Base-by-base conservation (phyloP, 2,888 invertebrate species). In the Argyresthia albistria region DNA sequence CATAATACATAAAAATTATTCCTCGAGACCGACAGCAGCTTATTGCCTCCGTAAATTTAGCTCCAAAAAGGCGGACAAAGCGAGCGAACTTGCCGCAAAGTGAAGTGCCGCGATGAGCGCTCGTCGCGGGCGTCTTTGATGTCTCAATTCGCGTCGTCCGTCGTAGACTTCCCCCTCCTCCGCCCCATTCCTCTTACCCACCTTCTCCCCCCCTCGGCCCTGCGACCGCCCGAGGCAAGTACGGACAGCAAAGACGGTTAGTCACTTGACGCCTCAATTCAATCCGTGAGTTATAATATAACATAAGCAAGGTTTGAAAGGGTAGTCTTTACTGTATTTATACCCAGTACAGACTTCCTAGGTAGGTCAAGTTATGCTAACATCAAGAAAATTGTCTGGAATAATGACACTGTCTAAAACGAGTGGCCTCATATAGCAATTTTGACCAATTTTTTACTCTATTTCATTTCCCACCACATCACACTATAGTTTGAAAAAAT, bases 101-200 rank as follows among this genome's bases (percentile, higher is more conserved):
- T 54, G 54, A 50, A 47, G 53, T 53, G 53, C 51, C 62, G 62
- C 56, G 69, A 64, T 68, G 67, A 64, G 71, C 63, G 68, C 60
- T 63, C 60, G 73, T 60, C 72, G 70, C 67, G 62, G 16, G 50
- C 61, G 59, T 67, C 83, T 86, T 86, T 86, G 86, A 84, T 77
- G 84, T 84, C 76, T 78, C 83, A 81, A 83, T 80, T 82, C 73
- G 73, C 76, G 69, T 70, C 61, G 67, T 60, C 50, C 50, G 43
- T 50, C 50, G 43, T 42, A 50, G 50, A 42, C 16, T 42, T 42
- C 25, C 25, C 25, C 25, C 50, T 12, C 39, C 16, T 42, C 16
- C 43, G 10, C 42, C 42, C 43, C n/a, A n/a, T n/a, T 15, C 43
- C 8, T n/a, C 43, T 25, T 11, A 11, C 47, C 7, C 14, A 4